Evolutionary conservation across 2,888 invertebrate genomes (phyloP), one percentile per base, ranked within the genome.

Genomic region (Luperina testacea): DNA sequence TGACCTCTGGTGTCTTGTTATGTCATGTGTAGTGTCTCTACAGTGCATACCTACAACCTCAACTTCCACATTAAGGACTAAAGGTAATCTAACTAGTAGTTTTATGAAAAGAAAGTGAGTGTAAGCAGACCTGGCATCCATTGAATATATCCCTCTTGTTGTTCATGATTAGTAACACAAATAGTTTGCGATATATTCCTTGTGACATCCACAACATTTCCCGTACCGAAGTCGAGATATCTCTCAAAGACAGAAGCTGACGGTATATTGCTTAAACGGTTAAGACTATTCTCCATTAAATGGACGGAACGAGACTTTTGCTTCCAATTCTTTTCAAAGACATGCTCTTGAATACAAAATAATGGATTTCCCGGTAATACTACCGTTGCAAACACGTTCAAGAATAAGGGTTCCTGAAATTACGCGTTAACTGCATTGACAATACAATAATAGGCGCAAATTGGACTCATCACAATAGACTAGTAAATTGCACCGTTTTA

Each of bases 271-370:
- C 85, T 89, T 72, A 97, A 88, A 63, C 94, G 91, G 63, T 93
- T 95, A 0, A 97, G 90, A 80, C 96, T 96, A 81, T 97, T 96
- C 87, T 96, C 95, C 96, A 97, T 96, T 3, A 96, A 89, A 82
- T 95, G 95, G 9, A 91, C 84, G n/a, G 79, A 93, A 32, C 94
- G 93, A 80, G 92, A 91, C 81, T 93, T 95, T 11, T 90, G 90
- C 83, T 92, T 94, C 92, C 92, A 94, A 81, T 89, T 91, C 82
- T 91, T 95, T 67, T 93, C 93, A 80, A 95, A 95, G 2, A 92
- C 83, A 76, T 96, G 96, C 42, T 96, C 94, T 57, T 93, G 89
- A 24, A 92, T 90, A 76, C 92, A 92, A 79, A 92, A 94, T 67
- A 94, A 80, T 0, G 95, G 93, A 81, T 94, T 95, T 20, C 93